These are phyloP conservation scores for Merops nubicus DNA, from an alignment of 2,113 vertebrate species.

Conservation along the genomic window DNA sequence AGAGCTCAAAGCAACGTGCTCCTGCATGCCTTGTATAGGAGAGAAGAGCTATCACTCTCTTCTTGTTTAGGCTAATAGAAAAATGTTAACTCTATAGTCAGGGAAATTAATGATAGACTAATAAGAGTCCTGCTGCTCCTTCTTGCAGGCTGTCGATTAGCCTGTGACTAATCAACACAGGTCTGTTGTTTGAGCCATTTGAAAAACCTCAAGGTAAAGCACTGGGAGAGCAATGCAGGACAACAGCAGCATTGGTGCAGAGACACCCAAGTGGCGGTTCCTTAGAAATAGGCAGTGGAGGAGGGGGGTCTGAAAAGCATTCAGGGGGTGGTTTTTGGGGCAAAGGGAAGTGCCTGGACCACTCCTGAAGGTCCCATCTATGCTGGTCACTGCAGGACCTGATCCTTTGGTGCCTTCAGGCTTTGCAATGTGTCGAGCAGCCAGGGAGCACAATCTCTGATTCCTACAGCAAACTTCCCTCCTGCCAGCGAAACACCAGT, in stretches of 20 bases:
- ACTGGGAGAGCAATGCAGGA: neutral
- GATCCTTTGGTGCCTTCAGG: neutral
- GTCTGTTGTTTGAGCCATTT: neutral
- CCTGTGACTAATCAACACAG: neutral
- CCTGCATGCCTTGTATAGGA: neutral
- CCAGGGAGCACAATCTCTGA: rapidly evolving
- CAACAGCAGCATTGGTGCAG: neutral
- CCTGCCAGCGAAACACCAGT: neutral
- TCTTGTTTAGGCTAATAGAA: neutral
- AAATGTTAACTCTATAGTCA: neutral
- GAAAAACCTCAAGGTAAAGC: neutral
- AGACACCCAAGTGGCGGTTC: neutral
- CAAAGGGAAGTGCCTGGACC: neutral
- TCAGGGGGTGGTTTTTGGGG: neutral
- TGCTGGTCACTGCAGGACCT: neutral
- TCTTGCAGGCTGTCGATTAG: neutral
- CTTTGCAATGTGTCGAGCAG: neutral
- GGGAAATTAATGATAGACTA: neutral
- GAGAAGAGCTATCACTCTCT: neutral
- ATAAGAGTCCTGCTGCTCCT: neutral
- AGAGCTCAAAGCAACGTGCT: neutral
- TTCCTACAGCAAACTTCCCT: neutral
- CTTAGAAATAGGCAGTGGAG: neutral
- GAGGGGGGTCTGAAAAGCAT: neutral
- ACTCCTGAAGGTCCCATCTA: neutral